Percentiles rank a stretch among this genome's conserved stretches.
Conservation (phyloP, 2,797 vertebrate species). For the Chrysocyon brachyurus region DNA sequence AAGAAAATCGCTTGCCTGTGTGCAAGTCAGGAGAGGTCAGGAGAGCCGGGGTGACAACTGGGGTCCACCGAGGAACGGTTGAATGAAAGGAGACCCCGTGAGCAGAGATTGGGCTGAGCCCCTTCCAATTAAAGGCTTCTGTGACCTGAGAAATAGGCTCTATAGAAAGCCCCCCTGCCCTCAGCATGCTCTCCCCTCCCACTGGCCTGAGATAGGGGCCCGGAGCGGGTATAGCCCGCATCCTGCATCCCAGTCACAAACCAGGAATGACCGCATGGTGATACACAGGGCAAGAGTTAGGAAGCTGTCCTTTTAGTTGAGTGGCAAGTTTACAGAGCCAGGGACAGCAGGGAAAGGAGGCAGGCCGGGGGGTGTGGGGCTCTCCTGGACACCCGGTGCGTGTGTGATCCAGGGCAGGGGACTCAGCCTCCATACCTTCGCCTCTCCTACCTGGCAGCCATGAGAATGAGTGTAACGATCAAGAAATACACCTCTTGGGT, state of each 20-base stretch:
- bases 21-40: not conserved
- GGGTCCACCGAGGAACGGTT: accelerated
- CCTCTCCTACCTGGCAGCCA: not conserved
- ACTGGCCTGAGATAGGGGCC: accelerated
- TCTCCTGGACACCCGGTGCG: not conserved
- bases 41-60: accelerated
- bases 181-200: not conserved
- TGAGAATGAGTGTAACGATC: not conserved
- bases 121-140: not conserved
- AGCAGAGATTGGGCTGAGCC: too few relatives aligned
- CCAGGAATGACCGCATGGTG: too few relatives aligned
- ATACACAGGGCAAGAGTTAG: not conserved
- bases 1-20: not conserved
- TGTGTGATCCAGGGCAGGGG: not conserved
- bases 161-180: not conserved
- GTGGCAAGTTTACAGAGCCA: not conserved
- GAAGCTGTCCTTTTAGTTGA: not conserved
- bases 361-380: not conserved
- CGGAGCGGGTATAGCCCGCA: too few relatives aligned
- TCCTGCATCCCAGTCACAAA: too few relatives aligned
- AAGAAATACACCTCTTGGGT: not conserved
- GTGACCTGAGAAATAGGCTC: not conserved
- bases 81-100: accelerated
- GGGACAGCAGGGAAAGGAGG: not conserved
- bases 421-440: accelerated